These are phyloP conservation scores for Andrena minutula DNA, from an alignment of 2,888 invertebrate genomes.

Conservation along the genomic window DNA sequence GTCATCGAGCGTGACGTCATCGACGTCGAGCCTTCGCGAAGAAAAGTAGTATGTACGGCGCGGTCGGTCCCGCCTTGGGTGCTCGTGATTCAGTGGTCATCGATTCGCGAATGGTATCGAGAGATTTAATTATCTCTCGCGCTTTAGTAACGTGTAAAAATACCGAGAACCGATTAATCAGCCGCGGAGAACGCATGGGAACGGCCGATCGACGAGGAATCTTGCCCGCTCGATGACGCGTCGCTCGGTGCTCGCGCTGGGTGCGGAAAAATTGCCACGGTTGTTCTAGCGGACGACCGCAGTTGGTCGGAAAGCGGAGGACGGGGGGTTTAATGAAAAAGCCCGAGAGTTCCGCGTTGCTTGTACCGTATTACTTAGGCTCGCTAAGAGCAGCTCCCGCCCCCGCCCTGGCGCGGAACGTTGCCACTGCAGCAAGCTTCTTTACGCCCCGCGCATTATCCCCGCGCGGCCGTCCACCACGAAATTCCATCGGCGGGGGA, in stretches of 20 bases:
- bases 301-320: not conserved
- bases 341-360: not conserved
- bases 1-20: conserved; percentile 54
- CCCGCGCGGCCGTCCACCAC: not conserved
- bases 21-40: conserved; percentile 9
- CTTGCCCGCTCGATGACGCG: conserved; percentile 21
- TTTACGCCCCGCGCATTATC: conserved; percentile 14
- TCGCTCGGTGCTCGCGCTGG: not conserved
- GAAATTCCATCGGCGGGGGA: conserved; percentile 7
- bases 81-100: not conserved
- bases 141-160: conserved; percentile 34
- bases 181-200: not conserved
- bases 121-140: no score
- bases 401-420: not conserved
- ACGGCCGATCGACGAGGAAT: conserved; percentile 4
- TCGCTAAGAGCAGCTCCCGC: not conserved
- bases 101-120: not conserved
- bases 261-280: not conserved
- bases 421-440: conserved; percentile 8
- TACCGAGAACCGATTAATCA: conserved; percentile 8
- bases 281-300: not conserved
- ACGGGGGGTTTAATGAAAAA: not conserved
- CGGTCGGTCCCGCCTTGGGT: conserved; percentile 2
- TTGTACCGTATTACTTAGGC: not conserved
- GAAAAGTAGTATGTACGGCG: conserved; percentile 15